Evolutionary conservation across 2,888 invertebrate species (phyloP).

Genomic region (Limnephilus lunatus): DNA sequence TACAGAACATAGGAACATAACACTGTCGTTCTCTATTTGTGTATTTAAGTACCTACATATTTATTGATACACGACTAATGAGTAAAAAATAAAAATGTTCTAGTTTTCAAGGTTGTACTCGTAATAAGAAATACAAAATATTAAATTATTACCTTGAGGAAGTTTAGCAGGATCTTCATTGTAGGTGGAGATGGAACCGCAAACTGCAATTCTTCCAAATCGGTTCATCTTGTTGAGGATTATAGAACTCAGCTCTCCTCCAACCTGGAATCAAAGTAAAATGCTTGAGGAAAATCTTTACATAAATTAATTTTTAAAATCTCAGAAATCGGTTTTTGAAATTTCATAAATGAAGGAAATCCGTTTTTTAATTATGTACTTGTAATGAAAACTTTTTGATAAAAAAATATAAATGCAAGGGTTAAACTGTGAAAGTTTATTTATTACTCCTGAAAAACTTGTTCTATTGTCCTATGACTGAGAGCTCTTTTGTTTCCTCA

Average conservation of each 20-base stretch:
- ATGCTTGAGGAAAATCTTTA: not conserved
- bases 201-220: constrained; percentile 80
- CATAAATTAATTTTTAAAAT: not conserved
- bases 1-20: no score
- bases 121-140: not conserved
- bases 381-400: not conserved
- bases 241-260: constrained; percentile 80
- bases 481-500: not conserved
- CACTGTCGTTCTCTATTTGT: no score
- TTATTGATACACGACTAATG: not conserved
- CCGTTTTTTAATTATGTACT: not conserved
- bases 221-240: constrained; percentile 80
- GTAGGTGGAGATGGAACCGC: constrained; percentile 83
- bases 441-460: not conserved
- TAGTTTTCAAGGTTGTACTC: not conserved
- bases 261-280: constrained; percentile 72
- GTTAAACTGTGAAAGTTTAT: not conserved
- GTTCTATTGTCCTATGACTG: no score
- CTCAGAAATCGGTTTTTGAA: not conserved
- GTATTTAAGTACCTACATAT: no score
- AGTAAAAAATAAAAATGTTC: not conserved
- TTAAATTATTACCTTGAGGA: constrained; percentile 71
- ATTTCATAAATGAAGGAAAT: not conserved
- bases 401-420: no score
- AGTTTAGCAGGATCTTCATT: constrained; percentile 76